Conservation (phyloP, 2,888 invertebrate genomes). For the Iphiclides podalirius region DNA sequence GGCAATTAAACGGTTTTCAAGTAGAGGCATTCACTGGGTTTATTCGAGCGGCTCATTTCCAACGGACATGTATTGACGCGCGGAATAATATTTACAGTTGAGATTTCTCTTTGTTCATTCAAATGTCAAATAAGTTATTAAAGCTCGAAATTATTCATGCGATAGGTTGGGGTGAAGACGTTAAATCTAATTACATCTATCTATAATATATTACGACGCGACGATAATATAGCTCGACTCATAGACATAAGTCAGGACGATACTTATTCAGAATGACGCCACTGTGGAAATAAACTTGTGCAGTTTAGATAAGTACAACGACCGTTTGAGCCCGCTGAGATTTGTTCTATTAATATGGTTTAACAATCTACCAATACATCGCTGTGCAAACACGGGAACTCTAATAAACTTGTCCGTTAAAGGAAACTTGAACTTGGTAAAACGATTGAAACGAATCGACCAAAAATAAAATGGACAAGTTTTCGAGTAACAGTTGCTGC, state of each 20-base stretch:
- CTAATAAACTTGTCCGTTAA: not conserved
- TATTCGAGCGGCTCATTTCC: constrained; percentile 21
- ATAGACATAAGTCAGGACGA: not conserved
- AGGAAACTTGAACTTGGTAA: not conserved
- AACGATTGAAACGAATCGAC: too few relatives aligned
- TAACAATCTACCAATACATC: constrained; percentile 33
- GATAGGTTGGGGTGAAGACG: not conserved
- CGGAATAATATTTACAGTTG: constrained; percentile 18
- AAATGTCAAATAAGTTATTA: constrained; percentile 21
- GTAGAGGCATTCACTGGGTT: constrained; percentile 18
- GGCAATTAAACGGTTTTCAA: constrained; percentile 22
- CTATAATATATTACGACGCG: too few relatives aligned
- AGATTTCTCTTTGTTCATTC: constrained; percentile 18
- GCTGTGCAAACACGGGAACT: not conserved
- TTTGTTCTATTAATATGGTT: constrained; percentile 57
- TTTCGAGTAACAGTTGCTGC: too few relatives aligned
- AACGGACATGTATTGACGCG: constrained; percentile 7
- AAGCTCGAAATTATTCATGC: constrained; percentile 16
- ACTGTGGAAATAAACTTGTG: constrained; percentile 16
- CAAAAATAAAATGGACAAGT: too few relatives aligned
- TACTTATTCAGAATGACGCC: constrained; percentile 7
- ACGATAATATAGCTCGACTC: not conserved
- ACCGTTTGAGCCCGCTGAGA: constrained; percentile 48
- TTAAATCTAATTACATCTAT: too few relatives aligned
- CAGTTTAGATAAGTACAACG: constrained; percentile 45